Evolutionary conservation across 2,797 vertebrate genomes (phyloP).

Genomic region (Steatocranus sp.): DNA sequence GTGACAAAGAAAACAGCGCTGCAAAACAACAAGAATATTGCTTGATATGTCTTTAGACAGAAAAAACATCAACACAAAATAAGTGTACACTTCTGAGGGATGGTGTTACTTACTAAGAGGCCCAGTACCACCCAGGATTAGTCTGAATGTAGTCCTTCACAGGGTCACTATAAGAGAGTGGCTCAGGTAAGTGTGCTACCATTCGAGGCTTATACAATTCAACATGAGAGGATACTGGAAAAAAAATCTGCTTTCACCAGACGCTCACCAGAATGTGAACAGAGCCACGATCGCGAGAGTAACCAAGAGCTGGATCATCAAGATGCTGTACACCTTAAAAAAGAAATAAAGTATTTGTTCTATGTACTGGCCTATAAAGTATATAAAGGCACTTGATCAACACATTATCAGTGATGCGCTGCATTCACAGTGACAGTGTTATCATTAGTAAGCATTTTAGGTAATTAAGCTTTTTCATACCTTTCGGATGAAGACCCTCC

Average conservation of each 20-base stretch:
- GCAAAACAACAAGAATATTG: slow-evolving; percentile 11
- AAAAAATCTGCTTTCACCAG: background rate
- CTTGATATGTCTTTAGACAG: background rate
- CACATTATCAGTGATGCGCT: background rate
- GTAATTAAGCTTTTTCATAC: slow-evolving; percentile 57
- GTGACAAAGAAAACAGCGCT: slow-evolving; percentile 90
- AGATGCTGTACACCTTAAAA: slow-evolving; percentile 86
- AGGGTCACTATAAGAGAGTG: slow-evolving; percentile 74
- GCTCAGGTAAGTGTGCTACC: background rate
- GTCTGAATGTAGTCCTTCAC: slow-evolving; percentile 85
- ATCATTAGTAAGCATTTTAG: background rate
- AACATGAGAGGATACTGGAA: background rate
- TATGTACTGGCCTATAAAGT: background rate
- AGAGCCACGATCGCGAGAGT: slow-evolving; percentile 85
- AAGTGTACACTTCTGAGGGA: background rate
- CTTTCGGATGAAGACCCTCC: slow-evolving; percentile 90
- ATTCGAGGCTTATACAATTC: background rate
- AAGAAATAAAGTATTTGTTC: background rate
- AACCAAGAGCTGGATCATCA: slow-evolving; percentile 86
- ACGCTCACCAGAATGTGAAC: slow-evolving; percentile 91
- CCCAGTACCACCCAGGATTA: slow-evolving; percentile 94
- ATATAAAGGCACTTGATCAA: background rate
- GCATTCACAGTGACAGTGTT: background rate
- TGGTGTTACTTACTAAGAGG: slow-evolving; percentile 87
- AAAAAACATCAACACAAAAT: background rate